phyloP scores from a whole-genome alignment of 2,888 invertebrate species.

The Odontomyia ornata region DNA sequence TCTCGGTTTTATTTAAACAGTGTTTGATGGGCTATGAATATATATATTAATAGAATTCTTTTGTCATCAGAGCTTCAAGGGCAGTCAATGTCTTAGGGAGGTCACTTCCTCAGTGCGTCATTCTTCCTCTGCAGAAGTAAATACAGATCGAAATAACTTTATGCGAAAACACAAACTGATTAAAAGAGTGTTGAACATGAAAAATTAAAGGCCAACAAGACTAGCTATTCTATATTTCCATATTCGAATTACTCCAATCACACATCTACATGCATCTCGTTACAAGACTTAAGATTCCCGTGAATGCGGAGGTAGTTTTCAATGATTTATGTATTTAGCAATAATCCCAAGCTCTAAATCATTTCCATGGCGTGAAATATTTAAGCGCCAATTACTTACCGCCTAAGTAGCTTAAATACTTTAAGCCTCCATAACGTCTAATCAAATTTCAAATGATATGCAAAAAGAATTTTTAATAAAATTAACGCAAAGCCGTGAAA shows the following conservation, averaged over 20 bases:
- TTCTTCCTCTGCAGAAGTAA: background rate
- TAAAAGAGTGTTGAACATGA: too few species aligned
- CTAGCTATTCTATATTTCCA: conserved; percentile 7
- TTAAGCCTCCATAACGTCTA: conserved; percentile 45
- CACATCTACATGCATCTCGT: too few species aligned
- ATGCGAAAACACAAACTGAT: background rate
- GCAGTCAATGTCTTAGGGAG: background rate
- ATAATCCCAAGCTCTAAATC: too few species aligned
- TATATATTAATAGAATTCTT: too few species aligned
- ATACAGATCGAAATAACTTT: background rate
- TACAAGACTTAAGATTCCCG: too few species aligned
- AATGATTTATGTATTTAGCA: too few species aligned
- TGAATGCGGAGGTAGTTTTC: too few species aligned
- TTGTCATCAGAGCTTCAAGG: too few species aligned
- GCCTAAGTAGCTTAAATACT: conserved; percentile 46
- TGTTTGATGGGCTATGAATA: too few species aligned
- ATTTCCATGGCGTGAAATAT: background rate
- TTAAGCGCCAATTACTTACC: conserved; percentile 47
- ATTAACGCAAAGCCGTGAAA: conserved; percentile 50
- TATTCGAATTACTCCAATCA: too few species aligned
- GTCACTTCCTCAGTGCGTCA: background rate
- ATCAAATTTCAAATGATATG: conserved; percentile 48
- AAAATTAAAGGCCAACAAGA: background rate
- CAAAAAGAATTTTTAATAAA: conserved; percentile 47
- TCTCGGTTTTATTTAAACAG: too few species aligned